These are phyloP conservation scores for Aplysia californica DNA, from an alignment of 1,140 invertebrate species.

Conservation along the genomic window DNA sequence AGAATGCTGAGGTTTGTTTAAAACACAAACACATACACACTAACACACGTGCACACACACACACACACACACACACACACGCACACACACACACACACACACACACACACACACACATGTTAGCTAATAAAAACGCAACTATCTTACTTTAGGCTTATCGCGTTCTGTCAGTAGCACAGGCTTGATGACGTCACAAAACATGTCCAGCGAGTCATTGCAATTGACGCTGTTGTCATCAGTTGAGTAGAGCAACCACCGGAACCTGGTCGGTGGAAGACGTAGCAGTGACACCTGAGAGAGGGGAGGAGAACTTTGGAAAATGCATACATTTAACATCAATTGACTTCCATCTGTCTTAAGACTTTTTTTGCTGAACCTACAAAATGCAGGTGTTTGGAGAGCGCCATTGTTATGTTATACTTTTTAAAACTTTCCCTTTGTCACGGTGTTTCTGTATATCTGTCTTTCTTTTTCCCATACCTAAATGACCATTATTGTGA, in stretches of 20 bases:
- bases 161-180: background rate
- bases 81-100: constrained; percentile 13
- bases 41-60: constrained; percentile 1
- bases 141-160: background rate
- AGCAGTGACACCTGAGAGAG: background rate
- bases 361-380: too few relatives aligned
- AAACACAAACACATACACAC: constrained; percentile 3
- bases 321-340: too few relatives aligned
- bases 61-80: constrained; percentile 11
- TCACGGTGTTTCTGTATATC: too few relatives aligned
- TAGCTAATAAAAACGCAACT: background rate
- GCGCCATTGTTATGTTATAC: too few relatives aligned
- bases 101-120: background rate
- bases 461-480: too few relatives aligned
- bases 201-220: background rate
- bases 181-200: background rate
- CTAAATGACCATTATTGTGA: too few relatives aligned
- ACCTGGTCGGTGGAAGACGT: background rate
- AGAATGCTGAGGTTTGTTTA: background rate
- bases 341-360: too few relatives aligned
- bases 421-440: too few relatives aligned
- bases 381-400: too few relatives aligned
- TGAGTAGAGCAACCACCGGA: background rate
- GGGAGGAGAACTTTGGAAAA: too few relatives aligned
- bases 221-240: background rate